Percentiles rank a stretch among this genome's conserved stretches.
Conservation (phyloP, 1,140 invertebrate genomes). For the Trichonephila clavata region DNA sequence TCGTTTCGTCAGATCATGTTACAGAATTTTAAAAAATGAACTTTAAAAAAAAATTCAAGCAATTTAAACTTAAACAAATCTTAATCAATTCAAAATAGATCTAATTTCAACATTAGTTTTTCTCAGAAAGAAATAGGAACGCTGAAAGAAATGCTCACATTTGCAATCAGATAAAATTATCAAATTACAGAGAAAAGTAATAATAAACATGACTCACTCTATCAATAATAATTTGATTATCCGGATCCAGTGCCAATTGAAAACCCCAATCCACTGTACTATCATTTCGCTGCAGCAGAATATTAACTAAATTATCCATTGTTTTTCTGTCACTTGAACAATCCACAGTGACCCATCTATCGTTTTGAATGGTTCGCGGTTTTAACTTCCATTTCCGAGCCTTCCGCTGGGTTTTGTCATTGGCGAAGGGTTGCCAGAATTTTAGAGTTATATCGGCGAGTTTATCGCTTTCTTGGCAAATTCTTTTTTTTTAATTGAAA, state of each 20-base stretch:
- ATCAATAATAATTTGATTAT: slow-evolving; percentile 59
- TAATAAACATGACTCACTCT: slow-evolving; percentile 43
- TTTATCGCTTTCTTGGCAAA: neutral
- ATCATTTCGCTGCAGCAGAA: slow-evolving; percentile 58
- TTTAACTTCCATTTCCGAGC: slow-evolving; percentile 9
- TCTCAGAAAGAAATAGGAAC: neutral
- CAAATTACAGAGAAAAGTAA: neutral
- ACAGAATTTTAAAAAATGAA: too few relatives aligned
- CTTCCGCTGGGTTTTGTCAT: slow-evolving; percentile 25
- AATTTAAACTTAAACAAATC: too few relatives aligned
- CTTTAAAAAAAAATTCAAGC: too few relatives aligned
- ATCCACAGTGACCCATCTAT: neutral
- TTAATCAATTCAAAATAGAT: too few relatives aligned
- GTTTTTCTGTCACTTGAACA: neutral
- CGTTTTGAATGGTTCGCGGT: slow-evolving; percentile 54
- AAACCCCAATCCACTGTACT: slow-evolving; percentile 56
- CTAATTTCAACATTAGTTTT: neutral
- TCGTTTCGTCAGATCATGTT: too few relatives aligned
- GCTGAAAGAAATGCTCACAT: neutral
- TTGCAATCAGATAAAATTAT: slow-evolving; percentile 24
- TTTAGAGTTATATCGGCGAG: neutral
- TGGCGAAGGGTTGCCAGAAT: slow-evolving; percentile 21
- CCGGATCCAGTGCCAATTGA: neutral
- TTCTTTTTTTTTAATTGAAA: too few relatives aligned
- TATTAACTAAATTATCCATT: slow-evolving; percentile 64